phyloP scores from a whole-genome alignment of 2,888 invertebrate species.

The Drosophila longiperda region DNA sequence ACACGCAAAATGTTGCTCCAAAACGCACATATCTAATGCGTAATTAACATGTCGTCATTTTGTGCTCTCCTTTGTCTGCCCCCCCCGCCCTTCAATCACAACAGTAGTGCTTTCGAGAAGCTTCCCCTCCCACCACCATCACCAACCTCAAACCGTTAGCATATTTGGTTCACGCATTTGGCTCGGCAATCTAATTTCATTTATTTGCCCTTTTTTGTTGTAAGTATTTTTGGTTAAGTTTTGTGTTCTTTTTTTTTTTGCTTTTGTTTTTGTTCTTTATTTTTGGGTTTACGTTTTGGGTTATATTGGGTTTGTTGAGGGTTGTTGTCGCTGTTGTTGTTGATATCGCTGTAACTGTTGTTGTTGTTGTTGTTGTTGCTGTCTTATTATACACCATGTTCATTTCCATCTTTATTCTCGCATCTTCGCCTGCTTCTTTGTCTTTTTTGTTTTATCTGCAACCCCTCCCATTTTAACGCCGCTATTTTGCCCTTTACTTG shows the following conservation, averaged over 20 bases:
- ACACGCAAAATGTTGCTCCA: constrained; percentile 7
- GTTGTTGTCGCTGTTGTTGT: constrained; percentile 30
- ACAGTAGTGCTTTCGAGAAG: not conserved
- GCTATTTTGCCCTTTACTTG: constrained; percentile 12
- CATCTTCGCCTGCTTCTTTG: constrained; percentile 28
- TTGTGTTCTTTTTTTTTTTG: constrained; percentile 5
- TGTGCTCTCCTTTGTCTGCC: not conserved
- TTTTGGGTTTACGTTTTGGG: constrained; percentile 17
- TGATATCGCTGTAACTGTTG: too few species aligned
- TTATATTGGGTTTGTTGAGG: constrained; percentile 25
- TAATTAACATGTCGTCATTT: constrained; percentile 57
- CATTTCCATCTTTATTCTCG: not conserved
- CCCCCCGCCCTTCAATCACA: not conserved
- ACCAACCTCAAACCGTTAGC: constrained; percentile 3
- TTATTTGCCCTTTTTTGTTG: constrained; percentile 46
- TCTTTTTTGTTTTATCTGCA: constrained; percentile 24
- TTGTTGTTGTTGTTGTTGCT: not conserved
- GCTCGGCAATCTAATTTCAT: constrained; percentile 51
- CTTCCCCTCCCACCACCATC: not conserved
- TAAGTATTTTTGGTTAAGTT: constrained; percentile 34
- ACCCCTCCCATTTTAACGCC: constrained; percentile 20
- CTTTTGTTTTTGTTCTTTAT: not conserved
- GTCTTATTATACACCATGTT: constrained; percentile 2
- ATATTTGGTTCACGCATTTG: constrained; percentile 19
- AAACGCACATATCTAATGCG: constrained; percentile 47